Evolutionary conservation across 92 coral and sea anemone genomes (phyloP).

Genomic region (Phymanthus crucifer): DNA sequence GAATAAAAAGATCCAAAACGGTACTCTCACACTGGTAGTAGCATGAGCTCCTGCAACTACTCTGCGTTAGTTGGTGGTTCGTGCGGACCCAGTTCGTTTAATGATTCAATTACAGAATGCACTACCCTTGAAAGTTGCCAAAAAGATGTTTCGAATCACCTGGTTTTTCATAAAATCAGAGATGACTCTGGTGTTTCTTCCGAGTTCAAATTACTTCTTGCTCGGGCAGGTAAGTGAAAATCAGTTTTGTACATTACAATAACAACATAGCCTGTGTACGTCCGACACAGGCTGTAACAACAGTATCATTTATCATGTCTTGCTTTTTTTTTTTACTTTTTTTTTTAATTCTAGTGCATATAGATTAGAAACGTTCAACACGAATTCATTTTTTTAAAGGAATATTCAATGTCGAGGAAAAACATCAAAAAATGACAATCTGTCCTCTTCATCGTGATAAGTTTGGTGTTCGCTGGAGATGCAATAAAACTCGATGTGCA

Average conservation of each 20-base stretch:
- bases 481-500: slow-evolving; percentile 36
- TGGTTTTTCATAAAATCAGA: slow-evolving; percentile 13
- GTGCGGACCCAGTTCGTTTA: slow-evolving; percentile 43
- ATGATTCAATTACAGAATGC: slow-evolving; percentile 26
- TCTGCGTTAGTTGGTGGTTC: slow-evolving; percentile 46
- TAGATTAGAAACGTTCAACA: background rate
- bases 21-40: no score
- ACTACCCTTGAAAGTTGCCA: slow-evolving; percentile 30
- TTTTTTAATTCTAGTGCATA: background rate
- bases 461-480: slow-evolving; percentile 49
- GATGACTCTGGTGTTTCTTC: slow-evolving; percentile 25
- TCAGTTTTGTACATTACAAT: no score
- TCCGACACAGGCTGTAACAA: no score
- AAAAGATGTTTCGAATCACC: slow-evolving; percentile 25
- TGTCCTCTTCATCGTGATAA: slow-evolving; percentile 52
- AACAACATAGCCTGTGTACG: no score
- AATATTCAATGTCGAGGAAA: slow-evolving; percentile 29
- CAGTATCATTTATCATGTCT: no score
- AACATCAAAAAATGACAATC: slow-evolving; percentile 21
- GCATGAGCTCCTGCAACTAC: slow-evolving; percentile 39
- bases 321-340: no score
- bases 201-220: slow-evolving; percentile 44
- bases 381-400: slow-evolving; percentile 21
- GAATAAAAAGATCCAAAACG: no score
- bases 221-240: slow-evolving; percentile 52